Conservation (phyloP, 2,797 vertebrate species). For the Sebastes nivosus region DNA sequence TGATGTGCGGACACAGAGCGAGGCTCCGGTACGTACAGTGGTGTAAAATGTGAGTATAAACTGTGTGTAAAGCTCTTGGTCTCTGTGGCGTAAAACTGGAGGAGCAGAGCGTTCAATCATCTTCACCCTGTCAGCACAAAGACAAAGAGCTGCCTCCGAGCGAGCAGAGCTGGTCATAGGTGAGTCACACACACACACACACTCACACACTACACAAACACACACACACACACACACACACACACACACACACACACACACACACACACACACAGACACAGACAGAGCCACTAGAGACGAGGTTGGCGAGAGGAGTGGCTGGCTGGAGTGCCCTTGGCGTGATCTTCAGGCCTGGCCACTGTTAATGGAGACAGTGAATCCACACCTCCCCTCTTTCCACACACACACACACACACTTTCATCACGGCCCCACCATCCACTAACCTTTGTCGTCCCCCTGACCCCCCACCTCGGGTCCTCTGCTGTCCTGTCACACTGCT, state of each 20-base stretch:
- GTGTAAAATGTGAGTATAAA: constrained; percentile 13
- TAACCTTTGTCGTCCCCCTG: constrained; percentile 58
- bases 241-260: background rate
- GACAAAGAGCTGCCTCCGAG: constrained; percentile 80
- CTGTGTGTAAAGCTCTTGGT: constrained; percentile 29
- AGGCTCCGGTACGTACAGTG: background rate
- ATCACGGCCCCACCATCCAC: constrained; percentile 23
- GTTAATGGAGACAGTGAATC: constrained; percentile 57
- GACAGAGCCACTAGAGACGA: constrained; percentile 25
- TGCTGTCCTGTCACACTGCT: constrained; percentile 71
- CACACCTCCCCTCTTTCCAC: constrained; percentile 6
- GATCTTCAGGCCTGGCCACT: constrained; percentile 69
- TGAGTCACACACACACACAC: constrained; percentile 54
- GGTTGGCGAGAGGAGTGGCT: constrained; percentile 37
- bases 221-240: constrained; percentile 18
- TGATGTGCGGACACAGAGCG: constrained; percentile 7
- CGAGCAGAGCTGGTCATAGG: constrained; percentile 69
- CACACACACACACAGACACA: background rate
- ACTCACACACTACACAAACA: background rate
- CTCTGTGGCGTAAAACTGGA: constrained; percentile 60
- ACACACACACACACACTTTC: constrained; percentile 15
- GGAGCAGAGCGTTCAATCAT: constrained; percentile 67
- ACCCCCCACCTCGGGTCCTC: constrained; percentile 53
- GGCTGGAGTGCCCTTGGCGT: constrained; percentile 77
- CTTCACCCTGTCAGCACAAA: constrained; percentile 77